Conservation (phyloP, 2,113 vertebrate genomes). For the Eurystomus gularis region DNA sequence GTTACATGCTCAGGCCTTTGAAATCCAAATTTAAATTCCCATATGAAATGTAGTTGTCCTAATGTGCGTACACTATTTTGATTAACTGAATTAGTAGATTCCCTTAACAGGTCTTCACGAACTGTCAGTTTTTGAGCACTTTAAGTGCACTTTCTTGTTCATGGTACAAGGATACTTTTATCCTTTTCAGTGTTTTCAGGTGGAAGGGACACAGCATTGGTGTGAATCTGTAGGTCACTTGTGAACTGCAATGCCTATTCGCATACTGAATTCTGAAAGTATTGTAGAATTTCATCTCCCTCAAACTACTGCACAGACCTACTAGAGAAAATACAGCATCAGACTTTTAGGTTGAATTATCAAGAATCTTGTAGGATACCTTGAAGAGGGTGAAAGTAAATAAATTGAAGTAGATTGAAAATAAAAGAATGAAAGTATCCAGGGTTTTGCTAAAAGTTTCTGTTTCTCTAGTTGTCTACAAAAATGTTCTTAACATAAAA, state of each 20-base stretch:
- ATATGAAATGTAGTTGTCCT: fast-evolving
- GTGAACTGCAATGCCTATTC: background rate
- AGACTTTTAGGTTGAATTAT: background rate
- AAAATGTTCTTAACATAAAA: background rate
- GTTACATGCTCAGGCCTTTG: background rate
- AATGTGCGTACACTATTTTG: background rate
- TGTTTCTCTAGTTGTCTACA: background rate
- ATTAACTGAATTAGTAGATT: background rate
- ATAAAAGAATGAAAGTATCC: background rate
- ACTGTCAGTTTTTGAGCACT: background rate
- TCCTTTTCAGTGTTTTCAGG: background rate
- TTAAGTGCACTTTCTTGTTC: background rate
- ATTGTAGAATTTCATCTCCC: background rate
- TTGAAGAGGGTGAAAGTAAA: background rate
- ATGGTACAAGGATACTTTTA: background rate
- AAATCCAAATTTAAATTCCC: background rate
- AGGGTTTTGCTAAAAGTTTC: background rate
- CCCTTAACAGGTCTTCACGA: background rate
- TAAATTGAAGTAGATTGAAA: background rate
- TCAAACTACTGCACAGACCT: background rate
- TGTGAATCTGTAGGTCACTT: background rate
- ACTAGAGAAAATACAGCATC: background rate
- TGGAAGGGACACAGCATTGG: background rate
- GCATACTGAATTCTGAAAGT: background rate
- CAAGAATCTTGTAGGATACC: background rate